These are phyloP conservation scores for Boloria selene DNA, from an alignment of 2,888 invertebrate species.

Conservation along the genomic window DNA sequence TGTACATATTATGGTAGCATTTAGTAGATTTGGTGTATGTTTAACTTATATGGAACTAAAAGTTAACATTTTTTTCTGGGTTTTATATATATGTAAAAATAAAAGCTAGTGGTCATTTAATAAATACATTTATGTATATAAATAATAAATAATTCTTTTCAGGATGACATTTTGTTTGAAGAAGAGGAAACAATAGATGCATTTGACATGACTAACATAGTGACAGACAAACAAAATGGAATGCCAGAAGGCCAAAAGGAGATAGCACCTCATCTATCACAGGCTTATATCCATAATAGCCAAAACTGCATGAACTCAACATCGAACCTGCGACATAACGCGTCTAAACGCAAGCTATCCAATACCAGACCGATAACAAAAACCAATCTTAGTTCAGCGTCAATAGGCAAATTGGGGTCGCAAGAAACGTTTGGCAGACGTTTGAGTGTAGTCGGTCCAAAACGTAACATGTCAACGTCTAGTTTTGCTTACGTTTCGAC, in stretches of 20 bases:
- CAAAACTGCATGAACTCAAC: slow-evolving; percentile 48
- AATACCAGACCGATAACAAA: slow-evolving; percentile 63
- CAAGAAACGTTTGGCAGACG: slow-evolving; percentile 65
- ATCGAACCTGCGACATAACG: slow-evolving; percentile 55
- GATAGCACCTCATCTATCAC: slow-evolving; percentile 46
- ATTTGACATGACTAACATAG: slow-evolving; percentile 46
- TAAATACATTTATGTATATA: background rate
- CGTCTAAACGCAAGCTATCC: slow-evolving; percentile 67
- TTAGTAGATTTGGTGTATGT: background rate
- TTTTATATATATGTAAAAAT: too few species aligned
- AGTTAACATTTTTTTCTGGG: too few species aligned
- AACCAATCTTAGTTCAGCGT: slow-evolving; percentile 81
- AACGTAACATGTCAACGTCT: slow-evolving; percentile 88
- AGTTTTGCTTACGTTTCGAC: slow-evolving; percentile 93
- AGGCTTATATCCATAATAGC: slow-evolving; percentile 47
- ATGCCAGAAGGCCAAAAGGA: slow-evolving; percentile 49
- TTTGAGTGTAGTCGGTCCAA: slow-evolving; percentile 69
- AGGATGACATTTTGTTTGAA: slow-evolving; percentile 74
- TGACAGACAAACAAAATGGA: slow-evolving; percentile 46
- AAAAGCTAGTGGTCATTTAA: too few species aligned
- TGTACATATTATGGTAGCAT: slow-evolving; percentile 4
- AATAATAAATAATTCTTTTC: slow-evolving; percentile 47
- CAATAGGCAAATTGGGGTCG: slow-evolving; percentile 71
- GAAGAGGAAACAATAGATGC: slow-evolving; percentile 67
- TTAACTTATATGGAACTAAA: too few species aligned